Base-by-base conservation (phyloP, 2,888 invertebrate species). In the Hedya salicella region DNA sequence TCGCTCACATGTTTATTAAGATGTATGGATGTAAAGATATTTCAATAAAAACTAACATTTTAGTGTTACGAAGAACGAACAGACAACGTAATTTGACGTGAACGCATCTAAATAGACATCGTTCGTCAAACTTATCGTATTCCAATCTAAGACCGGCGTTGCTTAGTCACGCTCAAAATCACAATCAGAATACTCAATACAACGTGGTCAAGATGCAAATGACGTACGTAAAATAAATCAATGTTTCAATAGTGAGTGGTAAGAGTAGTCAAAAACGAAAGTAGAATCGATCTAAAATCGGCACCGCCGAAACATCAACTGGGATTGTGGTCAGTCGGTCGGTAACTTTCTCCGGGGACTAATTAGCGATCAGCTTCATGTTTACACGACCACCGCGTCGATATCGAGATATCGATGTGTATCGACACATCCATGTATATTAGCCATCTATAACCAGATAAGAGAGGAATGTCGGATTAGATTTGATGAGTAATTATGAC, bases 211-310 rank as follows among this genome's bases (percentile, higher is more conserved):
- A 63, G 49, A 68, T 61, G 63, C 57, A 60, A 63, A 67, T 69
- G 63, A 65, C 59, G 59, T 50, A 48, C 54, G 60, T 62, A 67
- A 59, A 79, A 87, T 88, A 87, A 89, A 89, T 88, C 86, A 82
- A 78, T 77, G 78, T 79, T 81, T 78, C 78, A 79, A 77, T 73
- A 81, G 87, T 82, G 88, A 88, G 80, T 76, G 85, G 83, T 81
- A 88, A 89, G 89, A 89, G 89, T 87, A 89, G 88, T 87, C 89
- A 91, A 91, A 92, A 92, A 89, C 91, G 91, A 92, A 92, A 92
- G 91, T 92, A 86, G 88, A 87, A 87, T 91, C 87, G 86, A 89
- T 90, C 89, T 91, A 89, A 88, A 91, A 89, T 91, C 87, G 83
- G 78, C 84, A 82, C 77, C 80, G 80, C 88, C 88, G 86, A 91